Base-by-base conservation (phyloP, 2,113 vertebrate genomes). In the Chauna torquata region DNA sequence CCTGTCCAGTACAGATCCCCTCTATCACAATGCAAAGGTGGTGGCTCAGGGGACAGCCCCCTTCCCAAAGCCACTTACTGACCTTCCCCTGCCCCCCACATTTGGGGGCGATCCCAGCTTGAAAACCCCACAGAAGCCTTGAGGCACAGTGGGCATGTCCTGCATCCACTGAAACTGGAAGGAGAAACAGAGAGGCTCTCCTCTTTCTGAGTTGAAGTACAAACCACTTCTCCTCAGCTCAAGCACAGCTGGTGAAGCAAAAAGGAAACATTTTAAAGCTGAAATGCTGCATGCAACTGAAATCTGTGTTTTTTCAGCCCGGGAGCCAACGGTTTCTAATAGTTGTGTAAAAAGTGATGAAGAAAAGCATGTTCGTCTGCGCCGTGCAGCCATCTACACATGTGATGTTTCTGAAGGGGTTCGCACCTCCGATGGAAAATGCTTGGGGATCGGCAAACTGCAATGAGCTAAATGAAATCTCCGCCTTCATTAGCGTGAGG, bases 311-410 rank as follows among this genome's bases (percentile, higher is more conserved):
- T 93, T 92, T 92, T 68, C 72, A 83, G 42, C 50, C 45, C 50
- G 19, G 12, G n/a, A 94, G 55, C 42, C 47, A 83, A 68, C 28
- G 3, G 8, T 81, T 94, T 86, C 64, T 94, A 81, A 59, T 78
- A 82, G 70, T 12, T 45, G 16, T 58, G 38, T 75, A 84, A 82
- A 89, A 95, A 89, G 57, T 45, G 52, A 69, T 95, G 65, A 87
- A 92, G 77, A 40, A 87, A 84, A 91, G 50, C 61, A 9, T 18
- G n/a, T 36, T 86, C 57, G 45, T 65, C 82, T 0, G 0, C 0
- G 0, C 72, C 47, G 45, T 4, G 0, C 52, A 61, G 61, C 32
- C 49, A 34, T 59, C 64, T 70, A 70, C 0, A 1, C 6, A 8
- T 7, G 16, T 34, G 38, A 57, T 16, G 34, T 82, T 92, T 94